These are phyloP conservation scores for Solen grandis DNA, from an alignment of 1,140 invertebrate genomes.

Conservation along the genomic window DNA sequence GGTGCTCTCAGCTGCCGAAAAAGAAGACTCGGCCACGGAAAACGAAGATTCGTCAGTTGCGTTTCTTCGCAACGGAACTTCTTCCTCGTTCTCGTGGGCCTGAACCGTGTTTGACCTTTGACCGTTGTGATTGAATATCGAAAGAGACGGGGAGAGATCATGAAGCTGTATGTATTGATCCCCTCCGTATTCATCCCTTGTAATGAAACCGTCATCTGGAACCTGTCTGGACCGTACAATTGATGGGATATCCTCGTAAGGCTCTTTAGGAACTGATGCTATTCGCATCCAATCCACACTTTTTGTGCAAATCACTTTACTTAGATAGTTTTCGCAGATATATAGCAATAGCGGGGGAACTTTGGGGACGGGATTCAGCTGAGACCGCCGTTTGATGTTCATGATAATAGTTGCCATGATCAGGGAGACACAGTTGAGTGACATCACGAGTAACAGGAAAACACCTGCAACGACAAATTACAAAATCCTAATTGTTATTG, in stretches of 20 bases:
- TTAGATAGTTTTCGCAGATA: conserved; percentile 68
- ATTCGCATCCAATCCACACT: conserved; percentile 36
- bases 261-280: not conserved
- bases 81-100: not conserved
- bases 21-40: not conserved
- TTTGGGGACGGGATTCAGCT: conserved; percentile 63
- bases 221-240: not conserved
- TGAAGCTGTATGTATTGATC: conserved; percentile 10
- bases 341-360: conserved; percentile 68
- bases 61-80: not conserved
- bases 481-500: conserved; percentile 5
- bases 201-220: conserved; percentile 6
- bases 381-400: conserved; percentile 75
- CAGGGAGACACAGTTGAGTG: conserved; percentile 76
- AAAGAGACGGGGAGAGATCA: not conserved
- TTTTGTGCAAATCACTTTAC: conserved; percentile 64
- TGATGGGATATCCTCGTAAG: not conserved
- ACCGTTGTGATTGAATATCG: not conserved
- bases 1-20: not conserved
- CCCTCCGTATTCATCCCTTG: not conserved
- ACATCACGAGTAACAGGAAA: conserved; percentile 77
- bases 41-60: conserved; percentile 14
- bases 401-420: conserved; percentile 77
- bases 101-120: not conserved
- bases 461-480: conserved; percentile 68